Evolutionary conservation across 2,797 vertebrate species (phyloP), one percentile per base, ranked within the genome.

Genomic region (Dipus sagitta): DNA sequence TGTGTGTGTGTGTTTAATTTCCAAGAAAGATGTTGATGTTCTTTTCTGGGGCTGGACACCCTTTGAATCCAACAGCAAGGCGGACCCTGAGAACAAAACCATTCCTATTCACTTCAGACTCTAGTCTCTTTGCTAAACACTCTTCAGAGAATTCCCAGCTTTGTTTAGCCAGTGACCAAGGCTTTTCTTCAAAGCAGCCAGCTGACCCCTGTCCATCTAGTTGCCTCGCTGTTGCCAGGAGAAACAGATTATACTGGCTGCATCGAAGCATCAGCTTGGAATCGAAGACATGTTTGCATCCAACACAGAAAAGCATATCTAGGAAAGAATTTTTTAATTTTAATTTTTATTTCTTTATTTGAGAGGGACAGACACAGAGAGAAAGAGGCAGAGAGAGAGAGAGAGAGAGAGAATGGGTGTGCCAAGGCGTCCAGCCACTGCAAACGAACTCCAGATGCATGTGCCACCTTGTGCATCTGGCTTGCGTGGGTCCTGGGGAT

Each of bases 71-170:
- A 95, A 90, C 82, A 90, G 94, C 42, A 91, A 96, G 88, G 90
- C 93, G 95, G 87, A 94, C 88, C 62, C 96, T 93, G 86, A 3
- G 94, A 97, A 96, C 96, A 97, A 97, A 97, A 96, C 88, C 90
- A 62, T 96, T 82, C 67, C 96, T 96, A 96, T 97, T 97, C 96
- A 96, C 86, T 97, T 95, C 94, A 94, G 91, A 97, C 96, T 87
- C 42, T 74, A 86, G 92, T 95, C 93, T 96, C 94, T 95, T 95
- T 95, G 91, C 94, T 94, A 89, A 96, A 96, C 91, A 94, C 95
- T 94, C 96, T 95, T 96, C 86, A 80, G 96, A 97, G 95, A 96
- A 96, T 97, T 96, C 96, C 89, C 77, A 90, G 94, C 95, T 95
- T 96, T 97, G 97, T 97, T 95, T 91, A 83, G 89, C 34, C 79